Evolutionary conservation across 2,113 vertebrate genomes (phyloP).

Genomic region (Xenopus tropicalis): UCB_Xtro_10.0 CM004447.2:12585501-12586000

Average conservation of each 20-base stretch:
- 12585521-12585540: slow-evolving; percentile 68
- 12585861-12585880: too few relatives aligned
- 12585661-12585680: slow-evolving; percentile 48
- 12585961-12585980: too few relatives aligned
- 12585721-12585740: neutral
- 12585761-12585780: neutral
- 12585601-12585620: slow-evolving; percentile 50
- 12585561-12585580: slow-evolving; percentile 58
- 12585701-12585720: slow-evolving; percentile 22
- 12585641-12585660: slow-evolving; percentile 54
- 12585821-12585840: too few relatives aligned
- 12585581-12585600: slow-evolving; percentile 56
- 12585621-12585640: slow-evolving; percentile 60
- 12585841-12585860: too few relatives aligned
- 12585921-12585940: too few relatives aligned
- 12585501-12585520: slow-evolving; percentile 58
- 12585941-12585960: too few relatives aligned
- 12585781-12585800: neutral
- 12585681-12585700: slow-evolving; percentile 30
- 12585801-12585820: too few relatives aligned
- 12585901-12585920: too few relatives aligned
- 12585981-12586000: too few relatives aligned
- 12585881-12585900: too few relatives aligned
- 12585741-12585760: neutral
- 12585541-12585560: slow-evolving; percentile 60